Evolutionary conservation across 2,113 vertebrate species (phyloP), one percentile per base, ranked within the genome.

Genomic region (Rhinolophus ferrumequinum): DNA sequence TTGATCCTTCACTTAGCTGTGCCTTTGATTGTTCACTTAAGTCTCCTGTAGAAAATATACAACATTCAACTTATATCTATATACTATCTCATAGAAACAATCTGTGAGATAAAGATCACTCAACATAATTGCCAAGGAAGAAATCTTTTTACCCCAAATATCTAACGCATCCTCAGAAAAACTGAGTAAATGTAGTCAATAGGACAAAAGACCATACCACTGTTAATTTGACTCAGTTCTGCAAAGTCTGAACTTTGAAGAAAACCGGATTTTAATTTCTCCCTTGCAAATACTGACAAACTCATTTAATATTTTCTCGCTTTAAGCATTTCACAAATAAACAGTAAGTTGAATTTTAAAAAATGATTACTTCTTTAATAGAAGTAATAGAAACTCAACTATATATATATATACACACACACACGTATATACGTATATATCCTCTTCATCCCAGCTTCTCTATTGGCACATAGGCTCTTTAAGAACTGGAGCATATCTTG

Each of bases 31-130:
- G 80, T 82, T 82, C 80, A 64, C 33, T 98, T 79, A 99, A 91
- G 81, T 99, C 98, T 87, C 98, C 99, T 99, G 95, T 26, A 97
- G 50, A 41, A 95, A 96, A 70, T 67, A 96, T 0, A 91, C 2
- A 83, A 86, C 21, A 90, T 35, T 88, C 35, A 79, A 70, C 6
- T 69, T 88, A 64, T 0, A 88, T 73, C 67, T 44, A 58, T 35
- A 44, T 0, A 26, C 14, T 73, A 62, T 15, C 15, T 58, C 70
- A 62, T 16, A 72, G 50, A 81, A 83, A 93, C 12, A 83, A 92
- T 54, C 44, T n/a, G 24, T 67, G n/a, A 18, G 12, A 70, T 64
- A 83, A 80, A 16, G 11, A 84, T 47, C 33, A 91, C 41, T 86
- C 83, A 87, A 77, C 64, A 62, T 33, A 93, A 81, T 1, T 62